phyloP scores from a whole-genome alignment of 2,888 invertebrate species.

The Cenopis cana region DNA sequence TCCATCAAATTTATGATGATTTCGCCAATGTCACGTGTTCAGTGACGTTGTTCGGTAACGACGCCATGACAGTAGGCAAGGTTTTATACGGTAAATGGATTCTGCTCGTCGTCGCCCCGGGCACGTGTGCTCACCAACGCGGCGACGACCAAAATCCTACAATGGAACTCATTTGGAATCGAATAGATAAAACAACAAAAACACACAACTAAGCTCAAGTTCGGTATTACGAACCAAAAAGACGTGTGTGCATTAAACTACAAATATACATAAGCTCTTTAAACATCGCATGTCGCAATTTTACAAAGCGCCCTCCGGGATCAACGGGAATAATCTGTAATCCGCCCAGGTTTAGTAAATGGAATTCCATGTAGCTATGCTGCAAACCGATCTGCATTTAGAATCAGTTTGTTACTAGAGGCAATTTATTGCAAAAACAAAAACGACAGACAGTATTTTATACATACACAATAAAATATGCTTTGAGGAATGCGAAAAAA shows the following conservation, averaged over 20 bases:
- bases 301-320: conserved; percentile 40
- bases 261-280: background rate
- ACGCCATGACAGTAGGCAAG: no score
- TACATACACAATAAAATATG: background rate
- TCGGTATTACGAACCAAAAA: background rate
- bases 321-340: conserved; percentile 46
- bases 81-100: no score
- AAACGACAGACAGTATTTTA: background rate
- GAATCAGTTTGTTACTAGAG: conserved; percentile 37
- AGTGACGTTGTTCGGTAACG: no score
- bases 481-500: background rate
- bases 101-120: no score
- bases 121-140: no score
- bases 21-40: no score
- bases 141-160: no score
- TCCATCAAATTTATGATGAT: no score
- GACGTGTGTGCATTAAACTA: background rate
- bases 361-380: conserved; percentile 47
- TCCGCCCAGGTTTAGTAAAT: conserved; percentile 48
- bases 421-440: conserved; percentile 30
- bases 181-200: background rate
- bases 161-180: no score
- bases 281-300: conserved; percentile 8
- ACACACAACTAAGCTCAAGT: background rate
- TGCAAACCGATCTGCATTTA: conserved; percentile 40